Percentiles rank a stretch among this genome's conserved stretches.
These are phyloP conservation scores for Carollia perspicillata DNA, from an alignment of 2,113 vertebrate genomes.

Conservation along the genomic window DNA sequence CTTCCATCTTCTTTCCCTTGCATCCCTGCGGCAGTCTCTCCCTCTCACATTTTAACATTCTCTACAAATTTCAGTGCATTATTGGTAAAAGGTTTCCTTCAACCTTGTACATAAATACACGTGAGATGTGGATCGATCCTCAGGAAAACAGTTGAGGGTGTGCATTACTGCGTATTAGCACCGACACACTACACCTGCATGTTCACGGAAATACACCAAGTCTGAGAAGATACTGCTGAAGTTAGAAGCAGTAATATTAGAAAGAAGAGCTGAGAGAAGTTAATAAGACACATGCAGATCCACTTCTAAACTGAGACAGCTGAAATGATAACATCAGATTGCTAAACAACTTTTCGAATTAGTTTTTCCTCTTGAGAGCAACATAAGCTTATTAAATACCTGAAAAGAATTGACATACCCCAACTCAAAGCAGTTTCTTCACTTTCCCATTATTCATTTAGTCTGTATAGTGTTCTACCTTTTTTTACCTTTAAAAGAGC, in stretches of 20 bases:
- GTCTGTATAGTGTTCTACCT: background rate
- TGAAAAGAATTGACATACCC: background rate
- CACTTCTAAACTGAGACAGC: background rate
- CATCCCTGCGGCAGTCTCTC: background rate
- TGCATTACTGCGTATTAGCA: background rate
- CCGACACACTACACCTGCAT: background rate
- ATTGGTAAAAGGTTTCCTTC: background rate
- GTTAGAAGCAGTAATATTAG: background rate
- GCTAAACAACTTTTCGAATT: background rate
- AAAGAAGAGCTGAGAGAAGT: background rate
- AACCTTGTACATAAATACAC: background rate
- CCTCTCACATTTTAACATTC: background rate
- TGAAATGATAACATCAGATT: background rate
- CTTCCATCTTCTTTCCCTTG: background rate
- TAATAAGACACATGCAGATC: background rate
- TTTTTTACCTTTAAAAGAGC: background rate
- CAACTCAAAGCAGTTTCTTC: background rate
- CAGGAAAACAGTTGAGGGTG: background rate
- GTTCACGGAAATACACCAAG: background rate
- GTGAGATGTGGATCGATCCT: background rate
- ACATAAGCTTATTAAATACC: background rate
- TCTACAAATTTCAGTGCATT: background rate
- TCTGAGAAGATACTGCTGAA: background rate
- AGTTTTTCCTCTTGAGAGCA: background rate
- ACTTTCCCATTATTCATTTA: background rate